Evolutionary conservation across 2,797 vertebrate genomes (phyloP), one percentile per base, ranked within the genome.

Genomic region (Schizopygopsis malacanthus): DNA sequence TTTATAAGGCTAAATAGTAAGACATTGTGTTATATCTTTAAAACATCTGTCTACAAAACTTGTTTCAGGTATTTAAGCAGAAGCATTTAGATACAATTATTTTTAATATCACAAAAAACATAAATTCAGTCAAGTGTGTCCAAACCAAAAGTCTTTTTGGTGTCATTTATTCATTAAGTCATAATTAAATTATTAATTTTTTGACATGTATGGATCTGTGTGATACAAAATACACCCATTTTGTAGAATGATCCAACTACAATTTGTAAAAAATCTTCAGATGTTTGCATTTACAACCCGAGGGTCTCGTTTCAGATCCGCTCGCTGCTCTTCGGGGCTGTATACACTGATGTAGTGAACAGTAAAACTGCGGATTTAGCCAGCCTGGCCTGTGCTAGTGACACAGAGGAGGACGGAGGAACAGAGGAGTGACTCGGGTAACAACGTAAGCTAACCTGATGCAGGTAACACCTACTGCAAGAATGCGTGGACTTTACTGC

Each of bases 301-400:
- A 10, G 13, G 69, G 10, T 54, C 15, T 79, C 83, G 84, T 89
- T 91, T 65, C 90, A 99, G 97, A 94, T 97, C 83, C 95, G 93
- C 81, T 96, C 94, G 39, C 91, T 98, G 8, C 96, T 99, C 89
- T 99, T 98, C 84, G 96, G 95, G 89, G 97, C 96, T 0, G 54
- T 97, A 89, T 96, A 93, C 28, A 85, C 87, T 41, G 86, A 93
- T 84, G 87, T 91, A 79, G 88, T 88, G 20, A 85, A 90, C 2
- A 85, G 83, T 0, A 0, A 39, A 5, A 7, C 54, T 28, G 54
- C 71, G 8, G 70, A 82, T 16, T 90, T 91, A 2, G 87, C 92
- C 72, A 95, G 94, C 28, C 84, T 98, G 87, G 97, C 93, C 6
- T 93, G 92, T 89, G 92, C 92, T 71, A 98, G 96, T 0, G 97